These are phyloP conservation scores for Tetrao urogallus DNA, from an alignment of 2,113 vertebrate genomes.

Conservation along the genomic window DNA sequence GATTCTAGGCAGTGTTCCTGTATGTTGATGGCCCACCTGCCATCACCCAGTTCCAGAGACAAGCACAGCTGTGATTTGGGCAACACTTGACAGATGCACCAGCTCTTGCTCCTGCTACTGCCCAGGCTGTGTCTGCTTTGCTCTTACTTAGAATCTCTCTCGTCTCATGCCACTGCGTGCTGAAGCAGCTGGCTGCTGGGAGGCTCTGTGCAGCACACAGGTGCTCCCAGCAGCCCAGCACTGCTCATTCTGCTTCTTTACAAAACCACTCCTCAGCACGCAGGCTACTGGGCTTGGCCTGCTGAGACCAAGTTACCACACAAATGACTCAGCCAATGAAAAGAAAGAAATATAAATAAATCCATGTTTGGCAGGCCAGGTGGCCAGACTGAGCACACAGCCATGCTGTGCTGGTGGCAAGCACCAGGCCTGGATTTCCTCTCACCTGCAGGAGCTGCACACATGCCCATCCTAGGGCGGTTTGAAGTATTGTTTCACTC, in stretches of 20 bases:
- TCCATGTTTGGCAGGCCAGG: neutral
- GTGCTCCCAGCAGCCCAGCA: neutral
- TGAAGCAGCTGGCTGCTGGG: neutral
- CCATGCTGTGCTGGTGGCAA: accelerated
- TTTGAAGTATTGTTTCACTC: neutral
- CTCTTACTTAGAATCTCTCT: neutral
- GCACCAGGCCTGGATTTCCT: neutral
- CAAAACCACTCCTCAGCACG: neutral
- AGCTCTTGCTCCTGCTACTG: neutral
- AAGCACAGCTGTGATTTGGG: neutral
- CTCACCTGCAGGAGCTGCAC: neutral
- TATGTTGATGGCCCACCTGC: accelerated
- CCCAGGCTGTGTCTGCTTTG: neutral
- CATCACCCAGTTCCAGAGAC: neutral
- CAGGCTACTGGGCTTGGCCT: neutral
- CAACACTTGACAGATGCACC: accelerated
- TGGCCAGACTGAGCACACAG: accelerated
- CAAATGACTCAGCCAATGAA: neutral
- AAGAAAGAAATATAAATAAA: neutral
- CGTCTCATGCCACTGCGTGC: neutral
- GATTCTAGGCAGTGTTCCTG: neutral
- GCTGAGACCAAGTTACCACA: neutral
- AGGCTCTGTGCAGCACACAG: neutral
- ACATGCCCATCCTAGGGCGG: accelerated
- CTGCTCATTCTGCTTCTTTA: neutral